phyloP scores from a whole-genome alignment of 2,113 vertebrate genomes.

The Oplegnathus fasciatus region DNA sequence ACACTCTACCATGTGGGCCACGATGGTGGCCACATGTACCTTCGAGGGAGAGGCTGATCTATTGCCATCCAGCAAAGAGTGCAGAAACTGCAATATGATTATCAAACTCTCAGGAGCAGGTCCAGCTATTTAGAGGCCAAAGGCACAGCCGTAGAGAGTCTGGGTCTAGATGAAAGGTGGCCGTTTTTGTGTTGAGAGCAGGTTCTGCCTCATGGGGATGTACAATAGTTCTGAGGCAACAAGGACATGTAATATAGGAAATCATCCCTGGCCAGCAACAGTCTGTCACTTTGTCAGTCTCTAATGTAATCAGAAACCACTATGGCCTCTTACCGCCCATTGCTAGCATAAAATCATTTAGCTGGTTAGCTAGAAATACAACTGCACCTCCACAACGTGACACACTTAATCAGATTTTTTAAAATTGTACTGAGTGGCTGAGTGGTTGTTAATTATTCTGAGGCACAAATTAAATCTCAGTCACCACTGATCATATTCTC shows the following conservation, averaged over 20 bases:
- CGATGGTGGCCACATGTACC: conserved; percentile 60
- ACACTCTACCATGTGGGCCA: conserved; percentile 52
- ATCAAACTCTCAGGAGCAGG: conserved; percentile 59
- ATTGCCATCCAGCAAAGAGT: conserved; percentile 55
- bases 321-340: conserved; percentile 6
- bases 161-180: conserved; percentile 52
- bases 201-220: conserved; percentile 20
- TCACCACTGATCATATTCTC: neutral
- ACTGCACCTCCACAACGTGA: neutral
- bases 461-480: neutral
- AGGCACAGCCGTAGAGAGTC: conserved; percentile 33
- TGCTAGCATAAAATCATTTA: conserved; percentile 3
- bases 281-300: conserved; percentile 23
- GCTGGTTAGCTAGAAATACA: conserved; percentile 10
- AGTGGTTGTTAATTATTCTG: conserved; percentile 7
- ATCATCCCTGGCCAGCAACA: neutral
- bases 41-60: conserved; percentile 56
- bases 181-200: conserved; percentile 27
- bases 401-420: neutral
- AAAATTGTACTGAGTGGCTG: neutral
- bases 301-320: conserved; percentile 36
- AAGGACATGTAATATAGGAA: conserved; percentile 32
- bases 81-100: conserved; percentile 61
- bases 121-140: conserved; percentile 60
- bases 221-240: conserved; percentile 39